Percentiles rank a stretch among this genome's conserved stretches.
Conservation (phyloP, 2,113 vertebrate genomes). For the Lates calcarifer region DNA sequence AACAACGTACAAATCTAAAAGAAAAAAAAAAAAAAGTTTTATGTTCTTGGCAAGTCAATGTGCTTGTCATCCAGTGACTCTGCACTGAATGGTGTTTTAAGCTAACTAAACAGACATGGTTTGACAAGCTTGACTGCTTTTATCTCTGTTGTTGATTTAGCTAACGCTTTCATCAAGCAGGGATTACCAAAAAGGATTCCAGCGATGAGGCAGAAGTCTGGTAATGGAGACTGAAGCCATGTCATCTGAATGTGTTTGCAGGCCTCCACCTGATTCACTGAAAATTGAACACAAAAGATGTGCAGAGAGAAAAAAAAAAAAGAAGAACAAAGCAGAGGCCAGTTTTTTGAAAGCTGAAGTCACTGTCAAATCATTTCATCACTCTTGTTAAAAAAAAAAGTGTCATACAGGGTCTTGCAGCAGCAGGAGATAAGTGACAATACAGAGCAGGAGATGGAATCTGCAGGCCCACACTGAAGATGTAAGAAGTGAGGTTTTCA, state of each 20-base stretch:
- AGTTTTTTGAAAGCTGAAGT: conserved; percentile 12
- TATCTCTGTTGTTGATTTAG: conserved; percentile 29
- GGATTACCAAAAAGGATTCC: conserved; percentile 32
- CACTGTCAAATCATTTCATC: conserved; percentile 61
- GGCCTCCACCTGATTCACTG: neutral
- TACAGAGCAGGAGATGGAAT: conserved; percentile 45
- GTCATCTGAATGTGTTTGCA: conserved; percentile 6
- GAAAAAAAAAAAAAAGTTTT: neutral
- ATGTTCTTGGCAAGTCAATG: conserved; percentile 9
- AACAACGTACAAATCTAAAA: neutral
- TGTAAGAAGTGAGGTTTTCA: conserved; percentile 17
- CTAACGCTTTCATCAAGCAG: conserved; percentile 35
- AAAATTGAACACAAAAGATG: neutral
- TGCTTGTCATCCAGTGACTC: neutral
- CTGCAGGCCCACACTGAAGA: conserved; percentile 8
- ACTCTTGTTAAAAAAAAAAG: conserved; percentile 14
- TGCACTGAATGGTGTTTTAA: neutral
- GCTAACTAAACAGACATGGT: conserved; percentile 16
- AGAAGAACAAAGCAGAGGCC: neutral
- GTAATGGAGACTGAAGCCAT: conserved; percentile 32
- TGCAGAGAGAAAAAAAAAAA: neutral
- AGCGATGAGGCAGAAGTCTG: conserved; percentile 17
- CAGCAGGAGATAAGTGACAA: conserved; percentile 48
- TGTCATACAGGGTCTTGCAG: conserved; percentile 24
- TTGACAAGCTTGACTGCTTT: conserved; percentile 38